Evolutionary conservation across 2,888 invertebrate genomes (phyloP).

Genomic region (Diaphora mendica): DNA sequence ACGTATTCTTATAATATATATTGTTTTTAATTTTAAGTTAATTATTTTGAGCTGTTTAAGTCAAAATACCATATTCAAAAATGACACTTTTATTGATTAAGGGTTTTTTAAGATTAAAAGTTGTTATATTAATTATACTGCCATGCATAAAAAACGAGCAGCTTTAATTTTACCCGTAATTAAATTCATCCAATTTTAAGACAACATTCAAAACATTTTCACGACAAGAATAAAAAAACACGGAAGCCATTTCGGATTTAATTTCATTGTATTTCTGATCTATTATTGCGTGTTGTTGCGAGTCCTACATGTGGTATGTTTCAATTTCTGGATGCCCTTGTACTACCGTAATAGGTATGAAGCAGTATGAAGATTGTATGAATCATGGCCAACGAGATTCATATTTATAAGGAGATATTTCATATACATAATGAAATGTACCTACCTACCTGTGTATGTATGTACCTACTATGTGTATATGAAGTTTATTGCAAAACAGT

Average conservation of each 20-base stretch:
- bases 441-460: neutral
- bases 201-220: neutral
- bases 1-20: no score
- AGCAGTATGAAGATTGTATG: conserved; percentile 34
- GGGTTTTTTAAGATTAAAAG: no score
- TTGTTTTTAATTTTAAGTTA: no score
- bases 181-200: conserved; percentile 4
- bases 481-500: neutral
- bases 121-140: neutral
- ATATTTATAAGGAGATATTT: conserved; percentile 3
- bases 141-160: neutral
- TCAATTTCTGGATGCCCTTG: conserved; percentile 39
- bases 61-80: no score
- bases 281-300: conserved; percentile 18
- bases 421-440: neutral
- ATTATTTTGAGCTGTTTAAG: no score
- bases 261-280: conserved; percentile 29
- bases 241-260: conserved; percentile 39
- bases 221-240: conserved; percentile 23
- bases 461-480: no score
- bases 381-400: conserved; percentile 28
- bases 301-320: conserved; percentile 12
- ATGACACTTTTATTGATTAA: no score
- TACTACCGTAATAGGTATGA: conserved; percentile 31
- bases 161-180: neutral